A percentile compares a stretch with the other conserved stretches of the same genome.
These are phyloP conservation scores for Drosophila gunungcola DNA, from an alignment of 1,140 invertebrate genomes.

Conservation along the genomic window DNA sequence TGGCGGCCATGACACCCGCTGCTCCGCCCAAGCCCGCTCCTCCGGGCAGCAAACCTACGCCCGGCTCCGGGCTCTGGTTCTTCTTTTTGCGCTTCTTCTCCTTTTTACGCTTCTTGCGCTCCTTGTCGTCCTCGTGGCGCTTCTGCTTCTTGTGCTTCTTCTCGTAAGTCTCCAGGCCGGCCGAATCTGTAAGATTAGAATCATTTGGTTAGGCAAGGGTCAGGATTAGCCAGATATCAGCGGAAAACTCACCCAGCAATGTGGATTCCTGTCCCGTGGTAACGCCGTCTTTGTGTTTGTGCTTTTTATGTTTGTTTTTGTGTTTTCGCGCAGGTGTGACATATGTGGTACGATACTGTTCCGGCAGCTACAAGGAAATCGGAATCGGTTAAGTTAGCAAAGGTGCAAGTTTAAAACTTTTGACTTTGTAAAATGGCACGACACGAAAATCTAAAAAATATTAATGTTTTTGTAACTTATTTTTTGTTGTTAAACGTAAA, in stretches of 20 bases:
- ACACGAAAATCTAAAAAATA: too few species aligned
- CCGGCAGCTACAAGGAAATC: conserved; percentile 90
- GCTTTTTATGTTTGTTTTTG: conserved; percentile 97
- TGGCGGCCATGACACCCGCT: conserved; percentile 67
- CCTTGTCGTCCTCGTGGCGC: conserved; percentile 96
- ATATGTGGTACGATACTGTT: conserved; percentile 97
- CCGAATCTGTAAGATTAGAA: conserved; percentile 85
- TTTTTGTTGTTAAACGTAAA: too few species aligned
- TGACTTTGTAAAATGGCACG: too few species aligned
- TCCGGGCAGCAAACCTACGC: conserved; percentile 70
- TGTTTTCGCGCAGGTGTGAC: conserved; percentile 96
- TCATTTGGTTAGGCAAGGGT: not conserved
- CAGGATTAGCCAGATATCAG: not conserved
- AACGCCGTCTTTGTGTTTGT: conserved; percentile 95
- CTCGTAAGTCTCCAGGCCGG: conserved; percentile 92
- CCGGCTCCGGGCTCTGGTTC: conserved; percentile 95
- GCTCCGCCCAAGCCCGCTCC: conserved; percentile 56
- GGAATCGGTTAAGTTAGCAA: conserved; percentile 4
- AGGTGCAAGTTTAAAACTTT: too few species aligned
- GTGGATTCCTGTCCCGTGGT: conserved; percentile 88
- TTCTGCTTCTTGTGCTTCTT: conserved; percentile 99
- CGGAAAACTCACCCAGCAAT: conserved; percentile 85
- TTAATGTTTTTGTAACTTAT: too few species aligned
- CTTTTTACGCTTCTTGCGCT: conserved; percentile 97
- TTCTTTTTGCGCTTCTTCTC: conserved; percentile 98